Evolutionary conservation across 2,113 vertebrate genomes (phyloP), one percentile per base, ranked within the genome.

Genomic region (Australoheros scitulus): DNA sequence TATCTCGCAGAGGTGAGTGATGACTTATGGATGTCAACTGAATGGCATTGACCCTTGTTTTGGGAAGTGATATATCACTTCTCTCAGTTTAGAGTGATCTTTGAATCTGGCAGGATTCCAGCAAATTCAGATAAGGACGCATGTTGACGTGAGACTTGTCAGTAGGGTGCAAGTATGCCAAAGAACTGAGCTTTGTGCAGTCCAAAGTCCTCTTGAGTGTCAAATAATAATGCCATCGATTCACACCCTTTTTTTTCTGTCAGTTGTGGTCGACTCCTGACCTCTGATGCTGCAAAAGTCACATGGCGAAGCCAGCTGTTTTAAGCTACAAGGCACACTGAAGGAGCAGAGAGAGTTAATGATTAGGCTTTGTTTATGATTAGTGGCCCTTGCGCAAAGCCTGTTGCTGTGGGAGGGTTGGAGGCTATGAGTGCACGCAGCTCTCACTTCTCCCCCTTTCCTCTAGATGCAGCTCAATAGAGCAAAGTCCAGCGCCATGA

Each of bases 311-410:
- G 61, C 64, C 88, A 86, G 82, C 88, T 91, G 91, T 89, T 58
- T 61, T 65, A 36, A 32, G 68, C 84, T 65, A 29, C 80, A 70
- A 64, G 55, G 82, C 24, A 61, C 26, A 17, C 77, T 20, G 79
- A 93, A 89, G 91, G 88, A 94, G 88, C 77, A 78, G 59, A 56
- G 61, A 17, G 41, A 81, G 94, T 95, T 95, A 95, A 96, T 95
- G 65, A 95, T 96, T 95, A 92, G 81, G 60, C 80, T 75, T 86
- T 90, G 91, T 95, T 95, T 94, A 94, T 95, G 94, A 94, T 95
- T 95, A 91, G 90, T 64, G 80, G 76, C 59, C 79, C 36, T 94
- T 95, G 91, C 77, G 86, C 92, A 94, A 93, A 93, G 85, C 11
- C 83, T 43, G 38, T 78, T 84, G 76, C 81, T 86, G 88, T 86